These are phyloP conservation scores for Pandemis cinnamomeana DNA, from an alignment of 2,888 invertebrate genomes.

Conservation along the genomic window DNA sequence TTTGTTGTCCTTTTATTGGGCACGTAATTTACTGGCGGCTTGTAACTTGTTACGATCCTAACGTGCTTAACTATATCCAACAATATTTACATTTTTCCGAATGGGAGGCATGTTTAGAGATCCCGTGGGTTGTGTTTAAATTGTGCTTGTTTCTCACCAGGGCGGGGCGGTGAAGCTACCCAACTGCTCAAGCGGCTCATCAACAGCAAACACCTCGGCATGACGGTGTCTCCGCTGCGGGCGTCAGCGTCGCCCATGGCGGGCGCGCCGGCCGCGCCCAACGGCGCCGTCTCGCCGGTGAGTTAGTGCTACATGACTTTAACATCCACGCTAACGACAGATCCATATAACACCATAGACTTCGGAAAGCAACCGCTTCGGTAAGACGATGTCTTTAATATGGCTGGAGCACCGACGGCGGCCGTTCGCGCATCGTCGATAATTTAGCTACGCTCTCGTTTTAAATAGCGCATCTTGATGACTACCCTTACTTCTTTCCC, in stretches of 20 bases:
- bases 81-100: not conserved
- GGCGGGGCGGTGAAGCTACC: constrained; percentile 88
- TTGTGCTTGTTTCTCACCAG: constrained; percentile 52
- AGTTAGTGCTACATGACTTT: constrained; percentile 40
- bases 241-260: constrained; percentile 66
- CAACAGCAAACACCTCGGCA: constrained; percentile 89
- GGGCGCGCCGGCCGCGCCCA: constrained; percentile 57
- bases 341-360: too few species aligned
- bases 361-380: too few species aligned
- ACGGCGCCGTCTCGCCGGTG: constrained; percentile 75
- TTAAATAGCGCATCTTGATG: too few species aligned
- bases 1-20: not conserved
- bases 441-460: too few species aligned
- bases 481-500: too few species aligned
- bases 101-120: too few species aligned
- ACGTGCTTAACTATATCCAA: too few species aligned
- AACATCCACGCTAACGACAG: too few species aligned
- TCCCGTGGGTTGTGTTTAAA: not conserved
- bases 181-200: constrained; percentile 90
- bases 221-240: constrained; percentile 86
- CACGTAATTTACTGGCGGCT: not conserved
- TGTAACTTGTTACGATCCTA: too few species aligned
- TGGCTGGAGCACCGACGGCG: too few species aligned
- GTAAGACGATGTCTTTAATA: too few species aligned
- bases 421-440: too few species aligned